Percentiles rank a stretch among this genome's conserved stretches.
These are phyloP conservation scores for Prunella himalayana DNA, from an alignment of 2,113 vertebrate genomes.

Conservation along the genomic window DNA sequence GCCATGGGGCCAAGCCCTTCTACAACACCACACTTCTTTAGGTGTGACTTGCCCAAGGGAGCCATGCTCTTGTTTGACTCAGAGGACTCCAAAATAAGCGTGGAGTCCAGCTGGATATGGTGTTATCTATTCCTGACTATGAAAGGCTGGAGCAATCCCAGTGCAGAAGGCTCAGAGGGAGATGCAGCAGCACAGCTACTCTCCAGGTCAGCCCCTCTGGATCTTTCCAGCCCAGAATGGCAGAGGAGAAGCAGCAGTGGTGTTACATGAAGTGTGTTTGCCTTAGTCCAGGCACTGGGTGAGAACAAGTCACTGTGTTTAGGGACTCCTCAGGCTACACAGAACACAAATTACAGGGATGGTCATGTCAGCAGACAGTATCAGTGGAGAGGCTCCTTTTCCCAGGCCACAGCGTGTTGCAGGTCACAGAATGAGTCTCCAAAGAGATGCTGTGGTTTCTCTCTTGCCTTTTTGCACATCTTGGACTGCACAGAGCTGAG, in stretches of 20 bases:
- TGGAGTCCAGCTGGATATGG: neutral
- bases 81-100: neutral
- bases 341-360: neutral
- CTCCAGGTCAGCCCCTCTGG: neutral
- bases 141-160: neutral
- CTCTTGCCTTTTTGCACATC: neutral
- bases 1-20: neutral
- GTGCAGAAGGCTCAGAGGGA: neutral
- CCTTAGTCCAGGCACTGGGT: neutral
- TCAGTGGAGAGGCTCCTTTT: neutral
- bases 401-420: neutral
- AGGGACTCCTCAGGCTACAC: neutral
- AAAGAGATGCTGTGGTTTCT: neutral
- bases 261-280: rapidly evolving
- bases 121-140: rapidly evolving
- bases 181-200: neutral
- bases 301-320: neutral
- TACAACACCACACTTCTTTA: neutral
- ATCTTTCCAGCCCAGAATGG: neutral
- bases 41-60: neutral
- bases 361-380: neutral
- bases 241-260: neutral
- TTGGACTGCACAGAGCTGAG: neutral
- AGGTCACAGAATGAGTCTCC: neutral
- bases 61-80: neutral